Base-by-base conservation (phyloP, 2,888 invertebrate species). In the Caenorhabditis angaria region DNA sequence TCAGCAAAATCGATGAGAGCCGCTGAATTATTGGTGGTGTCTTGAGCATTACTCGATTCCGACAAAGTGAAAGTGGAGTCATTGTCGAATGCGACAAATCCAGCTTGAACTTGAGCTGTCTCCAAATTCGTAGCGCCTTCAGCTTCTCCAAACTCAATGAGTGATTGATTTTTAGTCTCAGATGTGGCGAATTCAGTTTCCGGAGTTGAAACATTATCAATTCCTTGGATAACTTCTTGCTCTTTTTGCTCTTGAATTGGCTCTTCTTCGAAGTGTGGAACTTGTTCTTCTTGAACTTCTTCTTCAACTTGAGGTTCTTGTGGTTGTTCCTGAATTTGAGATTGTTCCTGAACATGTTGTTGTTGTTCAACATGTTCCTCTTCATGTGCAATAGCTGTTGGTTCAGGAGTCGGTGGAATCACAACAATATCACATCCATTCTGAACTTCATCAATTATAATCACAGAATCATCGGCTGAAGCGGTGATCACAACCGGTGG, bases 321-420 rank as follows among this genome's bases (percentile, higher is more conserved):
- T n/a, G n/a, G n/a, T n/a, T n/a, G n/a, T n/a, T n/a, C n/a, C n/a
- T n/a, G n/a, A n/a, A n/a, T n/a, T n/a, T n/a, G n/a, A n/a, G n/a
- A n/a, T n/a, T n/a, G n/a, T n/a, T n/a, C n/a, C n/a, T n/a, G n/a
- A n/a, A n/a, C n/a, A n/a, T n/a, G n/a, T n/a, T n/a, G n/a, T n/a
- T n/a, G n/a, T n/a, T n/a, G n/a, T n/a, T 10, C 35, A 48, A 51
- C 57, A 8, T 18, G 47, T 8, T 41, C 58, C n/a, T 51, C 57
- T 10, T 59, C 55, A n/a, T 59, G 55, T 71, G 67, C 63, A n/a
- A n/a, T n/a, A 32, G 41, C 14, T 10, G 41, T 41, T 25, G 72
- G 72, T 53, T 72, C 72, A 14, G 72, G 72, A 8, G 72, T 72
- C 18, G 67, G 72, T 51, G 68, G 72, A 29, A 68, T 68, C 18